A percentile compares a stretch with the other conserved stretches of the same genome.
These are phyloP conservation scores for Bungarus multicinctus DNA, from an alignment of 2,113 vertebrate species.

Conservation along the genomic window DNA sequence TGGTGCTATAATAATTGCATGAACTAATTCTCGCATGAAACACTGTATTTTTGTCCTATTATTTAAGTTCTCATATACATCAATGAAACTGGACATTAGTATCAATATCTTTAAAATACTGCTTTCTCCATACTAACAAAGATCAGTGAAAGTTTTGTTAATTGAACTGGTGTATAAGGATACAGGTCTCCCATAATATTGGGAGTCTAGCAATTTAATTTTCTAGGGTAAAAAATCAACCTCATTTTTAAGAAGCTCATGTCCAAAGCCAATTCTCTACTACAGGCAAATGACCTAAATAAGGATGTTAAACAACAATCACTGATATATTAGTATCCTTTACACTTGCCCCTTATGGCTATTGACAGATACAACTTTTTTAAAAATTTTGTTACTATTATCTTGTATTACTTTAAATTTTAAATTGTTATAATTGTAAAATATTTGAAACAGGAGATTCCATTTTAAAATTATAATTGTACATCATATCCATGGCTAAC, in stretches of 20 bases:
- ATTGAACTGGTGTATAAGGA: background rate
- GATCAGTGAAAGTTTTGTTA: background rate
- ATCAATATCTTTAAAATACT: background rate
- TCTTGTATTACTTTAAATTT: background rate
- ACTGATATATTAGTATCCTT: background rate
- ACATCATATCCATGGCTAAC: background rate
- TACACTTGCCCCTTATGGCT: too few relatives aligned
- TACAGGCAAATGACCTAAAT: background rate
- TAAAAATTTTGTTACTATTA: background rate
- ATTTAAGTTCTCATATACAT: background rate
- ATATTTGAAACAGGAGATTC: background rate
- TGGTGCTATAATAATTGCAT: conserved; percentile 25
- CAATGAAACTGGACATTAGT: background rate
- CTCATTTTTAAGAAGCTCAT: background rate
- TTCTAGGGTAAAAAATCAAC: background rate
- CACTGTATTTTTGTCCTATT: background rate
- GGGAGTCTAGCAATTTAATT: background rate
- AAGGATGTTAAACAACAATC: background rate
- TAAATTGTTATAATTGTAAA: background rate
- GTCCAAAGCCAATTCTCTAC: background rate
- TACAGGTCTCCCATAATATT: background rate
- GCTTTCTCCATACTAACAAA: background rate
- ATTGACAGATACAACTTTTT: background rate
- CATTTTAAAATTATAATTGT: background rate
- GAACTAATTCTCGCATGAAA: background rate